Base-by-base conservation (phyloP, 2,888 invertebrate genomes). In the Timema cristinae region DNA sequence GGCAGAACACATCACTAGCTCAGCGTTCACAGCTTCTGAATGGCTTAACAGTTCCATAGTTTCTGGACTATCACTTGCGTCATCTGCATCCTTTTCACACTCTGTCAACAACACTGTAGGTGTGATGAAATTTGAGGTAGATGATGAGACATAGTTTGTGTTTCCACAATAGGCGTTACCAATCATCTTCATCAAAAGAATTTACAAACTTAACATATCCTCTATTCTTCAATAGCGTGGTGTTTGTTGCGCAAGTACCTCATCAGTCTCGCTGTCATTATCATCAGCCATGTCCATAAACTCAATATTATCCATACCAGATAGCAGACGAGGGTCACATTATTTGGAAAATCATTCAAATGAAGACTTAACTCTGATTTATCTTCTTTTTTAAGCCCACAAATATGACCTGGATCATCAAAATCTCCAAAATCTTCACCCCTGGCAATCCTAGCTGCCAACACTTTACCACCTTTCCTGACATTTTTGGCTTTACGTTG, bases 241-340 rank as follows among this genome's bases (percentile, higher is more conserved):
- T 82, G 73, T 87, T 87, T 0, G 84, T 83, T 51, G 84, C 84
- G 87, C 86, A 68, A 83, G 81, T 52, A 86, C 82, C 13, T 86
- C 87, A 77, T 90, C 91, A 6, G 90, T 81, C 69, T 77, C 84
- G 15, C 90, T 87, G 32, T 90, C 88, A n/a, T 91, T 77, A 79
- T 92, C 92, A 0, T 91, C 93, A 0, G 93, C 93, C 0, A 93
- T 93, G 79, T 95, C 95, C 85, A 92, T 94, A 79, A 91, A 95
- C 79, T 93, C 93, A 6, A 80, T 79, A 49, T 79, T 81, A 67
- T 79, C 80, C 56, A 75, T 75, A 48, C 59, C 61, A 9, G 73
- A 56, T 9, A 75, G 59, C 32, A 72, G 48, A 32, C 16, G 11
- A 78, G 79, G 75, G 72, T 63, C 73, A 75, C 49, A 74, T 61